Conservation (phyloP, 1,140 invertebrate genomes). For the Nasonia longicornis region DNA sequence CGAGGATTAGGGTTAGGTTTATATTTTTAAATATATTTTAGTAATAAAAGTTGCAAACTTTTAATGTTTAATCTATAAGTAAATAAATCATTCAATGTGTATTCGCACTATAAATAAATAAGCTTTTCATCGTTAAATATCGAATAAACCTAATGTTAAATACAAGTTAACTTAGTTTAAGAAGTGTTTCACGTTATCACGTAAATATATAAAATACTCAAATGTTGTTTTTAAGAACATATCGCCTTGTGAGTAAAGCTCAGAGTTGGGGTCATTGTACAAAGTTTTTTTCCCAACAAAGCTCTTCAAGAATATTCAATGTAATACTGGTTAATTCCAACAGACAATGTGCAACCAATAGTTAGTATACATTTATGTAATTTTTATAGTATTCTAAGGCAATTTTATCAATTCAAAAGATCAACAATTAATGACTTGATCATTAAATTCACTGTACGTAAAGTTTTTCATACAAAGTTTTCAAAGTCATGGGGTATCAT, state of each 20-base stretch:
- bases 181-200: not conserved
- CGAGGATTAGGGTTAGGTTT: not conserved
- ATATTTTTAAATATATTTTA: not conserved
- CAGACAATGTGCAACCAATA: slow-evolving; percentile 5
- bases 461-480: not conserved
- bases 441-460: not conserved
- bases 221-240: slow-evolving; percentile 26
- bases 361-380: slow-evolving; percentile 16
- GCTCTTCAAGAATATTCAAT: slow-evolving; percentile 9
- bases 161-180: not conserved
- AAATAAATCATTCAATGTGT: not conserved
- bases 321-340: slow-evolving; percentile 3
- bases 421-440: not conserved
- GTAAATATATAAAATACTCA: slow-evolving; percentile 8
- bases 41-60: not conserved
- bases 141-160: not conserved
- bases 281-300: slow-evolving; percentile 16
- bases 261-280: not conserved
- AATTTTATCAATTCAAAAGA: not conserved
- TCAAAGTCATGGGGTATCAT: not conserved
- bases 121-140: not conserved
- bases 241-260: not conserved
- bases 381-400: not conserved
- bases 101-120: not conserved
- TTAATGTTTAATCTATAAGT: not conserved